Evolutionary conservation across 2,888 invertebrate species (phyloP).

Genomic region (Limnephilus lunatus): DNA sequence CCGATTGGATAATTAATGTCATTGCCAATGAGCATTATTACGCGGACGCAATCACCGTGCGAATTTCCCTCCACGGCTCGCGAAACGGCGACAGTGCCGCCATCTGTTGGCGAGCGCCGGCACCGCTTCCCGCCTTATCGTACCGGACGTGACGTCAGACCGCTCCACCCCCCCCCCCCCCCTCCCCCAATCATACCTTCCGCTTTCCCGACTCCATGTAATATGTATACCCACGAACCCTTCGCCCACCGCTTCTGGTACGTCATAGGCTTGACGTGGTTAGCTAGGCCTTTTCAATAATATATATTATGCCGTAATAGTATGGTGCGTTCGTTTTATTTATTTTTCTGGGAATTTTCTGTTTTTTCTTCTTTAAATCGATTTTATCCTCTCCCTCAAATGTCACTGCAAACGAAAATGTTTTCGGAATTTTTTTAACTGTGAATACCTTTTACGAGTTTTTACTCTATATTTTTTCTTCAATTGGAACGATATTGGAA

Average conservation of each 20-base stretch:
- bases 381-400: not conserved
- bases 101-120: slow-evolving; percentile 56
- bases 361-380: not conserved
- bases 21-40: slow-evolving; percentile 21
- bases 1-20: slow-evolving; percentile 12
- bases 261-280: slow-evolving; percentile 35
- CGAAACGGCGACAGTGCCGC: slow-evolving; percentile 44
- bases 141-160: slow-evolving; percentile 52
- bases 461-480: not conserved
- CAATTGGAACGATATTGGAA: not conserved
- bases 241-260: slow-evolving; percentile 13
- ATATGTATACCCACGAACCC: not conserved
- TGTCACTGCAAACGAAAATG: not conserved
- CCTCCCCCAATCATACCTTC: slow-evolving; percentile 22
- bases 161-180: slow-evolving; percentile 28
- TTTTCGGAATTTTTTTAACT: not conserved
- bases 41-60: slow-evolving; percentile 16
- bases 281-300: not conserved
- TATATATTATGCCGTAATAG: not conserved
- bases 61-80: slow-evolving; percentile 34
- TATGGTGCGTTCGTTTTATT: not conserved
- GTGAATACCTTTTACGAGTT: not conserved
- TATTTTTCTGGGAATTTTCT: not conserved
- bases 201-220: slow-evolving; percentile 37
- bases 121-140: slow-evolving; percentile 51